Evolutionary conservation across 1,140 invertebrate genomes (phyloP), one percentile per base, ranked within the genome.

Genomic region (Zophobas atratus): DNA sequence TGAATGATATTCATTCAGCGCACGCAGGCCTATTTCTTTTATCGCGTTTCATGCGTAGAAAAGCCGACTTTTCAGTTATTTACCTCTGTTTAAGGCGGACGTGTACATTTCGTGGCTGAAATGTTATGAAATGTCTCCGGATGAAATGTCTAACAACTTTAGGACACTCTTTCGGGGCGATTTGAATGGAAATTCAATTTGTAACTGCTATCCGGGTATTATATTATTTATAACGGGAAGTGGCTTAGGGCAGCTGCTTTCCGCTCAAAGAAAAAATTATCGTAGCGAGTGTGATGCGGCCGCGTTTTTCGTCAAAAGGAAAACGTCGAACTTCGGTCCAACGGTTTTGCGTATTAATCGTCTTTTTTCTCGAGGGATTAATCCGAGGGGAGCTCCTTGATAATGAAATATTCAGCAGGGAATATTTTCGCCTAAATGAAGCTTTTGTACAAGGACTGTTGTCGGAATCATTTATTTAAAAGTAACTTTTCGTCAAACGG

Each of bases 31-130:
- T 67, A 77, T 77, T 74, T 74, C 76, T 77, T 77, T 77, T 77
- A 77, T 77, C 76, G 76, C 46, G 57, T 73, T 43, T 74, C 57
- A 74, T 74, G 71, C 71, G 71, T 74, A 74, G 76, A 73, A 74
- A 77, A 77, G 70, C 56, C 76, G 70, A 74, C 76, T 77, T 76
- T 75, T 75, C 72, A 75, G 72, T 75, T 75, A 75, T 75, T 75
- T 75, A 75, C 72, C 72, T 55, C 72, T 75, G 72, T 60, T 75
- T 75, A 75, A 75, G 72, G 46, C 70, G 70, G 46, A 72, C 70
- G 70, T 72, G 70, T 55, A 72, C 70, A 72, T 72, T 72, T 60
- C 53, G 63, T 43, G 55, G 75, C 63, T 77, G 63, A 60, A 67
- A 77, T 36, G 75, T 77, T 77, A 77, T 72, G 70, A 77, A 77